phyloP scores from a whole-genome alignment of 2,113 vertebrate genomes.

The Lasiurus cinereus region DNA sequence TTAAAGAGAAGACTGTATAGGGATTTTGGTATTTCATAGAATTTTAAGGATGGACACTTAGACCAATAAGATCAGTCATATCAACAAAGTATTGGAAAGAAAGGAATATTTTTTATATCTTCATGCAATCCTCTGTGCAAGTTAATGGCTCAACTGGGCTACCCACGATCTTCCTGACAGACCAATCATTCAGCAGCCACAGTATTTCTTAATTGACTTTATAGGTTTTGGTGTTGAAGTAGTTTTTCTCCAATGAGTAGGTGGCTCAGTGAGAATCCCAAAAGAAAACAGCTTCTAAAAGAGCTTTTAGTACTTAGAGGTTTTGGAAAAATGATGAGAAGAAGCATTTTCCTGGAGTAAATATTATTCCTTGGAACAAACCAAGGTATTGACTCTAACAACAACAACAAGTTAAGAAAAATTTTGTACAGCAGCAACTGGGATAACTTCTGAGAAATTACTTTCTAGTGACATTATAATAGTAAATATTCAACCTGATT shows the following conservation, averaged over 20 bases:
- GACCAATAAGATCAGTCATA: neutral
- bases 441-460: constrained; percentile 78
- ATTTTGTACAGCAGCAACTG: constrained; percentile 66
- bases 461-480: constrained; percentile 78
- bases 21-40: neutral
- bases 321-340: constrained; percentile 72
- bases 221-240: constrained; percentile 74
- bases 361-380: constrained; percentile 78
- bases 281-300: constrained; percentile 76
- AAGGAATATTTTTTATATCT: constrained; percentile 44
- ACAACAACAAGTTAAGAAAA: constrained; percentile 72
- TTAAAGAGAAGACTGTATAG: neutral
- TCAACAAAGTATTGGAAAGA: neutral
- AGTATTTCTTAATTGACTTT: constrained; percentile 64
- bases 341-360: constrained; percentile 71
- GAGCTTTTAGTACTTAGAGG: constrained; percentile 70
- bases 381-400: constrained; percentile 60
- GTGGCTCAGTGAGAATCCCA: constrained; percentile 65
- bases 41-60: constrained; percentile 18
- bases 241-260: constrained; percentile 65
- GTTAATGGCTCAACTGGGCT: neutral
- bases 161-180: neutral
- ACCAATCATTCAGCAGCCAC: constrained; percentile 20
- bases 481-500: constrained; percentile 79
- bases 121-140: neutral